These are phyloP conservation scores for Anthopleura xanthogrammica DNA, from an alignment of 92 coral and sea anemone species.

Conservation along the genomic window DNA sequence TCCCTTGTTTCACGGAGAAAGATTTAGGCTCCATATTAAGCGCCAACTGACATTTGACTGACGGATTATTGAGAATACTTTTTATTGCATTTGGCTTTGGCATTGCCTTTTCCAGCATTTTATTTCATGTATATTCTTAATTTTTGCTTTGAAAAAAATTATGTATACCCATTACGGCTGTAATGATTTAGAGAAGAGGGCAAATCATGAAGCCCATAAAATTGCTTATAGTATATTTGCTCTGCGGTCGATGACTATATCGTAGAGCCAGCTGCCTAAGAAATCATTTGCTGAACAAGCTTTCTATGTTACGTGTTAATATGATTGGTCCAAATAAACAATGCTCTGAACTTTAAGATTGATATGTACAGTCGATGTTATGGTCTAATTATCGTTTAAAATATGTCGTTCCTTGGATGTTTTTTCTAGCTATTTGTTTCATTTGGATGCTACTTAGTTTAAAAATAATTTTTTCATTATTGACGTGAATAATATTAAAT, in stretches of 20 bases:
- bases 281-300: background rate
- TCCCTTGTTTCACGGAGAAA: background rate
- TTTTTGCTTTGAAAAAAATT: background rate
- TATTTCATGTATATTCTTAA: background rate
- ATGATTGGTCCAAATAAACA: constrained; percentile 3
- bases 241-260: background rate
- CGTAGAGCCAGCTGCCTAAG: background rate
- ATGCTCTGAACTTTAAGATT: background rate
- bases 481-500: background rate
- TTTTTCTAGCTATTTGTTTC: background rate
- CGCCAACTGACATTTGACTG: constrained; percentile 3
- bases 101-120: background rate
- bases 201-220: background rate
- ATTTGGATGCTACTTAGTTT: background rate
- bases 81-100: background rate
- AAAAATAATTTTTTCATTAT: background rate
- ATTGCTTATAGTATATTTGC: constrained; percentile 1
- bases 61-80: background rate
- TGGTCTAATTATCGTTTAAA: background rate
- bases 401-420: background rate
- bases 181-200: background rate
- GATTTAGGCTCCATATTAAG: background rate
- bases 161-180: background rate
- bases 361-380: background rate
- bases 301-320: constrained; percentile 7